Evolutionary conservation across 2,888 invertebrate species (phyloP), one percentile per base, ranked within the genome.

Genomic region (Drosophila mettleri): DNA sequence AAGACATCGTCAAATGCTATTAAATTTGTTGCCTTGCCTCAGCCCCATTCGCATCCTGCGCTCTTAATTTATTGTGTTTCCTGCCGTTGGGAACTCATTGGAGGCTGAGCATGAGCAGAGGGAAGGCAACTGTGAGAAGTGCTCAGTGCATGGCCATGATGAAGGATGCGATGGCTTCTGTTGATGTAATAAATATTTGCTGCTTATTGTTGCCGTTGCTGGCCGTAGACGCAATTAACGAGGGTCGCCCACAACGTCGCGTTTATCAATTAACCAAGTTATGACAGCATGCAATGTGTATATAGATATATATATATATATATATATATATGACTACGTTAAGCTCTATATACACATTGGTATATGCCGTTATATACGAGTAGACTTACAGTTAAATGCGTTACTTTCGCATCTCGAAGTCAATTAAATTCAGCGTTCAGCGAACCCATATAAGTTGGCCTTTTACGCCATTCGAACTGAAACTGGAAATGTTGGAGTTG

Each of bases 381-480:
- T 60, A 67, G 74, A 20, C 43, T 49, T 52, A 60, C 51, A 61
- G 64, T 74, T 74, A 66, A 59, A 65, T 66, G 51, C 78, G 58
- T 43, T 29, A 70, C 76, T 80, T 80, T 84, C 78, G 81, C 78
- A 72, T 65, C 67, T 65, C 38, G 3, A 72, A 86, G 66, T 67
- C 82, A 83, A 82, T 82, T 82, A 82, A 82, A 68, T 76, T 69
- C 68, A n/a, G n/a, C n/a, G 82, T 83, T 69, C 80, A 86, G 34
- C 86, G 80, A 82, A 86, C 82, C 65, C 83, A 49, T 49, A 58
- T 46, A 53, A 66, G 39, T 65, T 64, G 69, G 69, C 45, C 62
- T 69, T 80, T 78, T 43, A 20, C 34, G 51, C 53, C 58, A 55
- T 67, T 55, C 67, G 59, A n/a, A n/a, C n/a, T n/a, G n/a, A n/a